Conservation (phyloP, 2,888 invertebrate species). For the Eudemis profundana region DNA sequence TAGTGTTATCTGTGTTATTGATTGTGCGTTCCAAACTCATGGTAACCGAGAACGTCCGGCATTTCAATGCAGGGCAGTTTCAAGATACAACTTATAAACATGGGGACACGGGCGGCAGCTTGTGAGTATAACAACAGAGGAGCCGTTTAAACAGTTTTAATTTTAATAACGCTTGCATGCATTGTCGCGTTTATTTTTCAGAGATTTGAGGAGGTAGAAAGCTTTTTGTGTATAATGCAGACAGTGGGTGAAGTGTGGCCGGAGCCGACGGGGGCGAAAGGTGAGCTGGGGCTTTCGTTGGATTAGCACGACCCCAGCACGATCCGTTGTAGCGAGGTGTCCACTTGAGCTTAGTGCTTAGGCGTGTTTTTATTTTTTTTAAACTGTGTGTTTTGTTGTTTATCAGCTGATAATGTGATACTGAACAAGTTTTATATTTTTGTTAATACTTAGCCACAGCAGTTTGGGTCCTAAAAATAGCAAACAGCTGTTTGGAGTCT, state of each 20-base stretch:
- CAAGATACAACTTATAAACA: constrained; percentile 90
- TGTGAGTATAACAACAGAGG: constrained; percentile 87
- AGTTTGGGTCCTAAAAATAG: constrained; percentile 13
- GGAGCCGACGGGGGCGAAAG: constrained; percentile 41
- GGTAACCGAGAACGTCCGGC: constrained; percentile 64
- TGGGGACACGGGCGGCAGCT: constrained; percentile 97
- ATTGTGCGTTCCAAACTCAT: constrained; percentile 63
- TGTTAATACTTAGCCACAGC: background rate
- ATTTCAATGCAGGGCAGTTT: constrained; percentile 88
- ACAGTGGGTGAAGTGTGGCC: constrained; percentile 38
- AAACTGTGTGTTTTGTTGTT: background rate
- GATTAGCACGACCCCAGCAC: constrained; percentile 42
- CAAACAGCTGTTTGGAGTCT: constrained; percentile 16
- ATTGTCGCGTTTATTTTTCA: constrained; percentile 80
- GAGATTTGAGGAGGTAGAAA: constrained; percentile 62
- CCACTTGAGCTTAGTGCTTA: constrained; percentile 32
- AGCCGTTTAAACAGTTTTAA: constrained; percentile 30
- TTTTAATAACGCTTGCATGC: constrained; percentile 72
- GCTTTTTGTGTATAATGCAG: constrained; percentile 45
- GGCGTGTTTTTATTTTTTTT: constrained; percentile 5
- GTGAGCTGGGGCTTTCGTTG: constrained; percentile 42
- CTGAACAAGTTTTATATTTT: background rate
- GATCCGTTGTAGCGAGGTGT: constrained; percentile 42
- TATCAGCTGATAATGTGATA: background rate
- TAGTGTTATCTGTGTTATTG: constrained; percentile 73